Evolutionary conservation across 2,888 invertebrate species (phyloP), one percentile per base, ranked within the genome.

Genomic region (Clunio marinus): DNA sequence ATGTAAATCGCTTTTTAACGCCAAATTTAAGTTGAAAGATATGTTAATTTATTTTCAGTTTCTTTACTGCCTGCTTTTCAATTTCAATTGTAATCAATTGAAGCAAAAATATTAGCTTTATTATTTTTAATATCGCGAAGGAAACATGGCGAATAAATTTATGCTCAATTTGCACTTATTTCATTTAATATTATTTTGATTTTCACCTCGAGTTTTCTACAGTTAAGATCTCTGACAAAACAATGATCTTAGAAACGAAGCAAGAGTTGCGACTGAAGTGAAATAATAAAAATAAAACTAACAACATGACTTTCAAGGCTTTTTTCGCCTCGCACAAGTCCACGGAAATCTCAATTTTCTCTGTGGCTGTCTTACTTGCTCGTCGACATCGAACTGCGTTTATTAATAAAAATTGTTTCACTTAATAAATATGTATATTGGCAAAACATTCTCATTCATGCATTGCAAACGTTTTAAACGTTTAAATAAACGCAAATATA

Each of bases 81-180:
- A 13, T 51, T 51, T 51, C 46, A 51, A 51, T 51, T 51, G 51
- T 51, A 51, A 51, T 51, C 51, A 51, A 51, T 51, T 51, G 51
- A 51, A 51, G 51, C 51, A 20, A 51, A 51, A 15, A 10, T 51
- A 51, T 51, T n/a, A 51, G 51, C 51, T 22, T 51, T 51, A 51
- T 51, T 51, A 51, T 20, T n/a, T 51, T 17, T 17, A 51, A 51
- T 51, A 51, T 17, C 3, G 51, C 51, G 10, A 4, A 10, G 17
- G 20, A 22, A 46, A 13, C 17, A 46, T 46, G 17, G 46, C 46
- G 17, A n/a, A 13, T 10, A 4, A 51, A 51, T 17, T 51, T 20
- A 17, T 51, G 51, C 51, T 7, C 32, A 32, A 7, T 32, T 32
- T 32, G 7, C 5, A 32, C 10, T 32, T 32, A 32, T 5, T n/a